Evolutionary conservation across 1,140 invertebrate species (phyloP).

Genomic region (Conus ventricosus): DNA sequence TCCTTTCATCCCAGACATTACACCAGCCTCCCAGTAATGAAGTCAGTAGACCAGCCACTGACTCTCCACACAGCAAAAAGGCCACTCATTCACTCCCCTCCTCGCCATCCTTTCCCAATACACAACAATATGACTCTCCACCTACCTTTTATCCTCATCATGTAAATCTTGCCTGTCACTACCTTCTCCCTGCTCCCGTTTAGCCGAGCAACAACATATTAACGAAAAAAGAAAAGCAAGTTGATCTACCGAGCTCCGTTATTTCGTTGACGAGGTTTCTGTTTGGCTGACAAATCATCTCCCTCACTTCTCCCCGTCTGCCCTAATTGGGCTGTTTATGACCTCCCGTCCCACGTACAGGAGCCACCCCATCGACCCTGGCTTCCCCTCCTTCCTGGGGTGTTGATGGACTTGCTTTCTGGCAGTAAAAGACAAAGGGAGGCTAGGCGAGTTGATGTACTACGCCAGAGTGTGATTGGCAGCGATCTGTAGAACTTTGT

Average conservation of each 20-base stretch:
- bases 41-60: not conserved
- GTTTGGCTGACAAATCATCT: constrained; percentile 18
- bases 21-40: not conserved
- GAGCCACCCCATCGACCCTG: constrained; percentile 26
- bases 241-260: not conserved
- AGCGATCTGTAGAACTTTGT: too few species aligned
- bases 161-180: too few species aligned
- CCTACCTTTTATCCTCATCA: not conserved
- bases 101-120: not conserved
- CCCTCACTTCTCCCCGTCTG: constrained; percentile 15
- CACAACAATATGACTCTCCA: not conserved
- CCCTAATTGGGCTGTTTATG: constrained; percentile 25
- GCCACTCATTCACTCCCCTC: not conserved
- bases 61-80: not conserved
- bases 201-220: not conserved
- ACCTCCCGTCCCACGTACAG: not conserved
- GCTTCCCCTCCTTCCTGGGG: not conserved
- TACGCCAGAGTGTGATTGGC: too few species aligned
- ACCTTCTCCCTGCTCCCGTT: too few species aligned
- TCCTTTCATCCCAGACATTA: not conserved
- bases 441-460: not conserved
- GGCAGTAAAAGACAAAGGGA: constrained; percentile 1
- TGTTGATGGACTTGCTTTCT: constrained; percentile 23
- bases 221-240: not conserved
- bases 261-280: too few species aligned